A percentile compares a stretch with the other conserved stretches of the same genome.
phyloP scores from a whole-genome alignment of 2,888 invertebrate genomes.

The Eupsilia transversa region DNA sequence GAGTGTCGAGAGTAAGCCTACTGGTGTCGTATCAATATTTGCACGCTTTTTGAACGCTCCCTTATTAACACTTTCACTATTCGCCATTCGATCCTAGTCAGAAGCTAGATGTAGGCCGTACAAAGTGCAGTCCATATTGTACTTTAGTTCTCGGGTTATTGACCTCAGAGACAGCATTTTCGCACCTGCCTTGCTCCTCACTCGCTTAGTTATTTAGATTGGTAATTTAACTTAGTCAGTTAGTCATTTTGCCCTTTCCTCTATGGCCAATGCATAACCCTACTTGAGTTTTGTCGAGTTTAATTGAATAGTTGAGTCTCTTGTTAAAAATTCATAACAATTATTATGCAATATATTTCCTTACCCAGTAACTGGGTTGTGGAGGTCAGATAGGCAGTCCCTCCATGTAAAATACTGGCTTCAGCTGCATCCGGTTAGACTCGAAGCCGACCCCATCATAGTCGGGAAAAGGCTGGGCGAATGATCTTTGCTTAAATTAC shows the following conservation, averaged over 20 bases:
- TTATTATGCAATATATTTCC: not conserved
- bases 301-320: conserved; percentile 2
- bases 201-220: conserved; percentile 37
- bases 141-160: conserved; percentile 23
- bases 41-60: not conserved
- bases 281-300: not conserved
- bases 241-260: conserved; percentile 6
- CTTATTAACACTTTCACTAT: conserved; percentile 18
- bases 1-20: too few species aligned
- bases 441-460: too few species aligned
- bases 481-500: not conserved
- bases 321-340: not conserved
- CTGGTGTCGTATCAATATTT: conserved; percentile 17
- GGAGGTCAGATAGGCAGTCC: too few species aligned
- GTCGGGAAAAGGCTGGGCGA: too few species aligned
- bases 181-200: conserved; percentile 31
- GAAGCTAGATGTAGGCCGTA: not conserved
- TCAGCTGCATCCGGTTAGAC: too few species aligned
- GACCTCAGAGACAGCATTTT: conserved; percentile 29
- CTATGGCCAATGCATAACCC: conserved; percentile 3
- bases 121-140: conserved; percentile 38
- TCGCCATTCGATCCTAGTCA: not conserved
- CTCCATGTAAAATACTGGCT: too few species aligned
- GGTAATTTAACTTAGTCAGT: conserved; percentile 23
- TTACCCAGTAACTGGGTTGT: too few species aligned